phyloP scores from a whole-genome alignment of 1,140 invertebrate genomes.

The Melanaphis sacchari region DNA sequence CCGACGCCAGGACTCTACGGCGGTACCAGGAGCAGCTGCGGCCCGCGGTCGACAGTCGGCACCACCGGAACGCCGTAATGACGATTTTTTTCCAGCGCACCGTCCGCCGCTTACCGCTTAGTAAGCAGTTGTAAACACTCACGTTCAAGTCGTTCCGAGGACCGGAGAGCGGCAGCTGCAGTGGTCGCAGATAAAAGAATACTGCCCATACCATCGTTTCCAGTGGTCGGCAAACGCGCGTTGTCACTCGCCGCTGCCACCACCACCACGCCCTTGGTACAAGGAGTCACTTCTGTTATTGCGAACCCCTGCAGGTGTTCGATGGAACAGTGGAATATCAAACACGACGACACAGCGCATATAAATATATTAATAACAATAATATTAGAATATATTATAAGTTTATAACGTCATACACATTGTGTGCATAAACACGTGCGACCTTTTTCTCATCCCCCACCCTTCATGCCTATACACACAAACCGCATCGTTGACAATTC shows the following conservation, averaged over 20 bases:
- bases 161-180: background rate
- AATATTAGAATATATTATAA: slow-evolving; percentile 13
- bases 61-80: background rate
- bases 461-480: background rate
- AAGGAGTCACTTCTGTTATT: background rate
- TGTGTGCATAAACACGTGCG: background rate
- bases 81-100: background rate
- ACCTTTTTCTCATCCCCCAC: slow-evolving; percentile 1
- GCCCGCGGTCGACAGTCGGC: background rate
- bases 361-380: slow-evolving; percentile 18
- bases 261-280: background rate
- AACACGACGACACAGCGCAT: background rate
- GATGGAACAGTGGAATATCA: background rate
- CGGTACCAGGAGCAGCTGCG: background rate
- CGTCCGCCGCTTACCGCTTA: background rate
- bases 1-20: background rate
- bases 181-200: background rate
- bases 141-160: background rate
- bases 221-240: background rate
- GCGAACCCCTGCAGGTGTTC: slow-evolving; percentile 52
- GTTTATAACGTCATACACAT: background rate
- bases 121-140: background rate
- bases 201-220: background rate
- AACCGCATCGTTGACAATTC: background rate
- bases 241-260: too few species aligned